These are phyloP conservation scores for Aix galericulata DNA, from an alignment of 2,113 vertebrate genomes.

Conservation along the genomic window DNA sequence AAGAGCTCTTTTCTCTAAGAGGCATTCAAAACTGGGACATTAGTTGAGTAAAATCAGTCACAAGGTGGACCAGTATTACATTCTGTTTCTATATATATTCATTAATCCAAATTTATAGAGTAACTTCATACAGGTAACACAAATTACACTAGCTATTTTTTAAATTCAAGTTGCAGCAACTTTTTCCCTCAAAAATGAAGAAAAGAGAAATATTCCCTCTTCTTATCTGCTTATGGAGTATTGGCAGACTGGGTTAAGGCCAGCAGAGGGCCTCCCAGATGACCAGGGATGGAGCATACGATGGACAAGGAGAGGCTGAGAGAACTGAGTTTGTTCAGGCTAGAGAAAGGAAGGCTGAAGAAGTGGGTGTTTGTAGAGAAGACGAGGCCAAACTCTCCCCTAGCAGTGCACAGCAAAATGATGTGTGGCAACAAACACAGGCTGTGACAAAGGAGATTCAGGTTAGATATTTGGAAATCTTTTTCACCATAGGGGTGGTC, in stretches of 20 bases:
- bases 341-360: not conserved
- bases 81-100: not conserved
- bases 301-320: not conserved
- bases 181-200: not conserved
- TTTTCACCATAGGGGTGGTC: not conserved
- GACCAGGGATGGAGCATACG: not conserved
- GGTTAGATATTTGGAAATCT: not conserved
- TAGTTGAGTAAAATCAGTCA: not conserved
- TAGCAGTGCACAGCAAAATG: not conserved
- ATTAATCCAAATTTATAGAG: not conserved
- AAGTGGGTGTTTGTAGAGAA: not conserved
- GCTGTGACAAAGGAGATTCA: not conserved
- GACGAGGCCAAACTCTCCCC: not conserved
- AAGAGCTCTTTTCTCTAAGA: not conserved
- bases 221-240: not conserved
- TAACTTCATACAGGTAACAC: not conserved
- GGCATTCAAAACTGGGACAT: not conserved
- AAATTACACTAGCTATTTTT: not conserved
- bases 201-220: not conserved
- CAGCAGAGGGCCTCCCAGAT: not conserved
- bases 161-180: not conserved
- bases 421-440: not conserved
- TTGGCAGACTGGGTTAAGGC: not conserved
- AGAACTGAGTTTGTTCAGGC: not conserved
- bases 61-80: not conserved